Evolutionary conservation across 2,113 vertebrate species (phyloP).

Genomic region (Osmerus mordax): DNA sequence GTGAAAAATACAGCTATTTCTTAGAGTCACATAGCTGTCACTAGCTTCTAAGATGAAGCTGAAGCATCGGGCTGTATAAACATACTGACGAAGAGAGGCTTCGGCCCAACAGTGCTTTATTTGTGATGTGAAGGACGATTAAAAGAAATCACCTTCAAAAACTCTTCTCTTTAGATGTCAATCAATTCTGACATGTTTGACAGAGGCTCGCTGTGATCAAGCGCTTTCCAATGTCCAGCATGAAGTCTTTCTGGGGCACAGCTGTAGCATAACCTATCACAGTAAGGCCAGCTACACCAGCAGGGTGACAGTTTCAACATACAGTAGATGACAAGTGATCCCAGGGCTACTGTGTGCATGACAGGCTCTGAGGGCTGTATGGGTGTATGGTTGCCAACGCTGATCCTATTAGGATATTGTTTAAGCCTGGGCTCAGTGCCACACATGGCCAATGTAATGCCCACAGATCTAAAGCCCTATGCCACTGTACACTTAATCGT

Average conservation of each 20-base stretch:
- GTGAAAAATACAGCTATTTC: not conserved
- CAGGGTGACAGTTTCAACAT: conserved; percentile 41
- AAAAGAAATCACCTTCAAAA: conserved; percentile 40
- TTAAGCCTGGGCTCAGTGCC: not conserved
- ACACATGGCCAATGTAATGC: not conserved
- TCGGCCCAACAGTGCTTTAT: not conserved
- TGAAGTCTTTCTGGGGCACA: conserved; percentile 44
- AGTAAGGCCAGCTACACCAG: conserved; percentile 20
- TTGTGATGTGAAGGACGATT: conserved; percentile 42
- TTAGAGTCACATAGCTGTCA: not conserved
- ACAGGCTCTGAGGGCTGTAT: no score
- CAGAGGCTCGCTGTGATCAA: conserved; percentile 42
- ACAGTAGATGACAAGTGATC: conserved; percentile 43
- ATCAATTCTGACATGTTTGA: conserved; percentile 55
- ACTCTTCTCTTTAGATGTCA: conserved; percentile 45
- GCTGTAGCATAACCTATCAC: conserved; percentile 55
- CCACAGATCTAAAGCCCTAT: not conserved
- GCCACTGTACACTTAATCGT: not conserved
- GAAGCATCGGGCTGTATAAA: not conserved
- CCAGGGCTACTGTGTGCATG: conserved; percentile 18
- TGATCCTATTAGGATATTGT: not conserved
- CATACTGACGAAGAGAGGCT: not conserved
- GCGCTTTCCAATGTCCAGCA: conserved; percentile 22
- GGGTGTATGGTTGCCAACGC: not conserved
- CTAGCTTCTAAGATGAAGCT: not conserved